phyloP scores from a whole-genome alignment of 2,113 vertebrate species.

The Garra rufa region DNA sequence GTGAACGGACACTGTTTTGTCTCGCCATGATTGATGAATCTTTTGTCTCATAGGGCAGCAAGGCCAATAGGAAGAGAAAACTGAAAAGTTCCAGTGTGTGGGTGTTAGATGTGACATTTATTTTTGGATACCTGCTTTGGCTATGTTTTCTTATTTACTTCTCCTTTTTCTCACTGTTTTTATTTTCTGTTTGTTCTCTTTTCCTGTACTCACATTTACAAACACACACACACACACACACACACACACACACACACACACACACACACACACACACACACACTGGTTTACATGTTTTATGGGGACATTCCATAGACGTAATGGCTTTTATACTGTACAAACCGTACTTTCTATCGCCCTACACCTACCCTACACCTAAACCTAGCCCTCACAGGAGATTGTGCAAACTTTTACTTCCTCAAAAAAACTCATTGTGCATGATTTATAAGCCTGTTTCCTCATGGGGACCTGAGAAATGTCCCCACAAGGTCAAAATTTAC shows the following conservation, averaged over 20 bases:
- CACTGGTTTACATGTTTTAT: no score
- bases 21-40: conserved; percentile 65
- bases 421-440: no score
- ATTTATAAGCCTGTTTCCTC: no score
- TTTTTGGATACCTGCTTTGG: conserved; percentile 6
- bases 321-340: no score
- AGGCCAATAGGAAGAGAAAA: conserved; percentile 3
- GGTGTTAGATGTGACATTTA: conserved; percentile 24
- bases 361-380: no score
- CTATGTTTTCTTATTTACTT: conserved; percentile 21
- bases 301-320: no score
- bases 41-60: conserved; percentile 20
- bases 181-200: conserved; percentile 12
- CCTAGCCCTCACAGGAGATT: no score
- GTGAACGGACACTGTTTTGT: conserved; percentile 64
- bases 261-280: no score
- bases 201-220: conserved; percentile 45
- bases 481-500: no score
- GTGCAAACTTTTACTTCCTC: no score
- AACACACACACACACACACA: conserved; percentile 47
- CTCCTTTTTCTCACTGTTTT: neutral
- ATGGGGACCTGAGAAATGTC: no score
- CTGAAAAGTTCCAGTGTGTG: conserved; percentile 21
- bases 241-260: conserved; percentile 46
- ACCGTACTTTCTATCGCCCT: no score